phyloP scores from a whole-genome alignment of 2,888 invertebrate genomes.

The Pachymerium ferrugineum region DNA sequence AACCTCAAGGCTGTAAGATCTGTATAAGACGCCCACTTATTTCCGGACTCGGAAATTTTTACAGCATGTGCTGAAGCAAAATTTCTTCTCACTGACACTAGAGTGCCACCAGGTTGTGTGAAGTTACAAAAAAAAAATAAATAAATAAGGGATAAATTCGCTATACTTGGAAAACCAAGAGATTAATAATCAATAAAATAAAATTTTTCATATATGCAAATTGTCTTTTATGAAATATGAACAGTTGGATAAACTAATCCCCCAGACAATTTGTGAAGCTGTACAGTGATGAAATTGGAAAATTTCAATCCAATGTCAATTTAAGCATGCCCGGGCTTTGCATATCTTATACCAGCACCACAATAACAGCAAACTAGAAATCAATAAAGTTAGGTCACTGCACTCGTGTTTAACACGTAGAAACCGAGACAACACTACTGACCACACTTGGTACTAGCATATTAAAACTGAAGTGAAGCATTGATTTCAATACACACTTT shows the following conservation, averaged over 20 bases:
- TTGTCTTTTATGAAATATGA: too few relatives aligned
- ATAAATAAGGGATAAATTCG: too few relatives aligned
- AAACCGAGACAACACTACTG: constrained; percentile 16
- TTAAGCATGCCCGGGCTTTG: neutral
- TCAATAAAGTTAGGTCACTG: constrained; percentile 21
- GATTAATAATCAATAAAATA: too few relatives aligned
- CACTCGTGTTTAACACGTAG: neutral
- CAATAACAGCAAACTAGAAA: neutral
- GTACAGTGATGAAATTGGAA: neutral
- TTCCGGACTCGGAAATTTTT: neutral
- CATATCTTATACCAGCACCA: neutral
- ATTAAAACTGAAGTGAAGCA: neutral
- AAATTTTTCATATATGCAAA: too few relatives aligned
- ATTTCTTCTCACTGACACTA: neutral
- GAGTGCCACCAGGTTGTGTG: neutral
- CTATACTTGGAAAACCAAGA: too few relatives aligned
- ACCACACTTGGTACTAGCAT: neutral
- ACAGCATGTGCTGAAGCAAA: neutral
- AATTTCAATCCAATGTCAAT: constrained; percentile 3
- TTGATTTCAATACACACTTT: neutral
- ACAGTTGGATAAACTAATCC: too few relatives aligned
- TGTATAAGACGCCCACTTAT: neutral
- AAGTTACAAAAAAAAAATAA: too few relatives aligned
- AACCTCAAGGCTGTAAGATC: too few relatives aligned
- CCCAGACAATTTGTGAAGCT: too few relatives aligned